Evolutionary conservation across 2,888 invertebrate species (phyloP), one percentile per base, ranked within the genome.

Genomic region (Morinoia aosen): DNA sequence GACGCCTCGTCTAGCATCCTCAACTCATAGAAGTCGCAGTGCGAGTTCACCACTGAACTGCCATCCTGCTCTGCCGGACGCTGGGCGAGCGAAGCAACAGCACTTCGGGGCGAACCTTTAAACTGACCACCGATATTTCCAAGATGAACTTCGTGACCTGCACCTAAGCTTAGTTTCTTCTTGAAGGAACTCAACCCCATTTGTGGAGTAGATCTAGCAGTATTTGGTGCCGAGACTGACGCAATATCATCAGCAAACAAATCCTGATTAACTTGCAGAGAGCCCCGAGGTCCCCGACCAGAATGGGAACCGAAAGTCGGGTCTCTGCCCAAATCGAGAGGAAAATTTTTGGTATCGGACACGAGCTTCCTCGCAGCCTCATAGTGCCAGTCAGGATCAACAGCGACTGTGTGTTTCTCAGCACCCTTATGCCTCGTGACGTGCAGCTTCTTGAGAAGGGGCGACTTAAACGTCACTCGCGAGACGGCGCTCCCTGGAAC

Each of bases 161-260:
- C 57, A 7, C 11, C n/a, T 12, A 93, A 5, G 48, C 93, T 93
- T 12, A 93, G 58, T 57, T 93, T 93, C 93, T 93, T 95, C 33
- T 64, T 95, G 58, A 95, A 58, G 25, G 95, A 91, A 91, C 95
- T 95, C 33, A 95, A 48, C 8, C 95, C 95, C 95, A 95, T 95
- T 76, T 95, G 95, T 39, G 95, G 95, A 16, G 95, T 95, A 57
- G 95, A 64, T 16, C 95, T 57, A 57, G 93, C 56, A 11, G 57
- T 57, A 25, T 56, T 57, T 16, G 93, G 93, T 14, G 93, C 93
- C 11, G 93, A 93, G 19, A 12, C 56, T 19, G 57, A 93, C 16
- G 33, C 57, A 7, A 93, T 57, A 14, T 56, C 14, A 57, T 93
- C 57, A n/a, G 56, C 0, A 40, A 40, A 40, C 7, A 90, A 39